Percentiles rank a stretch among this genome's conserved stretches.
Conservation (phyloP, 1,140 invertebrate species). For the Teleogryllus occipitalis region DNA sequence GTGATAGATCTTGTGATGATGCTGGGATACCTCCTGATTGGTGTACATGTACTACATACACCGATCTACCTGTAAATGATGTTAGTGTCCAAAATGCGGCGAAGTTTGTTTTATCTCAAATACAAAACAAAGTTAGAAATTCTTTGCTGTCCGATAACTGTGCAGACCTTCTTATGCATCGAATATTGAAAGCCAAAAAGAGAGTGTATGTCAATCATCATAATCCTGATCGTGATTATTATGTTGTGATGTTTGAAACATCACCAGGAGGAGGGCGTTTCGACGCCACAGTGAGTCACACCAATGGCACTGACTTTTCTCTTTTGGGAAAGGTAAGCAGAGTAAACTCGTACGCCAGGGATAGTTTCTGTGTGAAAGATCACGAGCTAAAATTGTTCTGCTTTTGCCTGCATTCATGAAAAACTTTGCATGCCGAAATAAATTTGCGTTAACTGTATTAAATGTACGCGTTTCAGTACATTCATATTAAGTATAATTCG, state of each 20-base stretch:
- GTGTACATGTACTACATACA: constrained; percentile 60
- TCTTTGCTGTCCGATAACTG: constrained; percentile 35
- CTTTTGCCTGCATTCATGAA: constrained; percentile 36
- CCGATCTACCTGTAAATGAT: constrained; percentile 36
- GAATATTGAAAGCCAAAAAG: constrained; percentile 33
- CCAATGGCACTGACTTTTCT: constrained; percentile 38
- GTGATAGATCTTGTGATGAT: too few relatives aligned
- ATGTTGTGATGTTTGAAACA: too few relatives aligned
- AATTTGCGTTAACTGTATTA: too few relatives aligned
- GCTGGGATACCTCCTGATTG: constrained; percentile 63
- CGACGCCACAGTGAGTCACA: too few relatives aligned
- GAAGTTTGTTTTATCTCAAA: constrained; percentile 37
- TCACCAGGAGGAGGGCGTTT: too few relatives aligned
- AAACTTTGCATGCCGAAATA: too few relatives aligned
- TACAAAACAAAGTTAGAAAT: constrained; percentile 31
- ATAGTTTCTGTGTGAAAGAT: constrained; percentile 42
- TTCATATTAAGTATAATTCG: too few relatives aligned
- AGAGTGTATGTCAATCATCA: constrained; percentile 21
- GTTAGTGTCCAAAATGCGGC: constrained; percentile 36
- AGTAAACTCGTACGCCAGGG: constrained; percentile 47
- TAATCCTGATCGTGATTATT: constrained; percentile 42
- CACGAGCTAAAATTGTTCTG: constrained; percentile 48
- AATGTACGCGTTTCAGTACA: too few relatives aligned
- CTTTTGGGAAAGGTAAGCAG: constrained; percentile 47
- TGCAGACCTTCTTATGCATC: constrained; percentile 40